A percentile compares a stretch with the other conserved stretches of the same genome.
phyloP scores from a whole-genome alignment of 2,113 vertebrate species.

The Pituophis catenifer region DNA sequence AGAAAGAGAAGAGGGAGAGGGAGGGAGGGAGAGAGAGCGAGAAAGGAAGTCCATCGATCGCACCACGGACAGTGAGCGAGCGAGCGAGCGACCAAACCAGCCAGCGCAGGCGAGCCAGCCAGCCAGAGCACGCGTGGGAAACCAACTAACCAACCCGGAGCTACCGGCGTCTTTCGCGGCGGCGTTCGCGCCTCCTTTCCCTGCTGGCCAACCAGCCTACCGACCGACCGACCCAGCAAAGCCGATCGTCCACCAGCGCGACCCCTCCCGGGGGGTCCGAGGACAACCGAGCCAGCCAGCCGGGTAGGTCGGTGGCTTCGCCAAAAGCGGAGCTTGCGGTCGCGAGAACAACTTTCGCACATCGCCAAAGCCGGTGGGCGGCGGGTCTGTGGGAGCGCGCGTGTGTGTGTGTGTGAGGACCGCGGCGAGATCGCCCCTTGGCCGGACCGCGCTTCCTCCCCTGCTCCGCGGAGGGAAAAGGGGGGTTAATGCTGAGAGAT shows the following conservation, averaged over 20 bases:
- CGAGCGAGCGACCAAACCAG: neutral
- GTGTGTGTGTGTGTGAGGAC: rapidly evolving
- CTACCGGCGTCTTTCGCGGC: neutral
- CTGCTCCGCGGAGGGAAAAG: neutral
- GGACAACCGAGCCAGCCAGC: neutral
- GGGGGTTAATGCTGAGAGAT: neutral
- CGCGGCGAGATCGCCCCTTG: neutral
- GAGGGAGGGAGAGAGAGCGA: no score
- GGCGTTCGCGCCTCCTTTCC: neutral
- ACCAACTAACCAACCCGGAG: neutral
- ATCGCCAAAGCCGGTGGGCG: neutral
- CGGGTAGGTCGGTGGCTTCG: neutral
- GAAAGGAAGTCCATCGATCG: neutral
- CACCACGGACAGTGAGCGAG: neutral
- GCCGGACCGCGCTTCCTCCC: neutral
- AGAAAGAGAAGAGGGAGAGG: no score
- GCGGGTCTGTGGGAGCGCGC: no score
- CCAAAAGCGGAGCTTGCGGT: neutral
- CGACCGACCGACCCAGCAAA: neutral
- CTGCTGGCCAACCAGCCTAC: no score
- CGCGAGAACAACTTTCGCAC: neutral
- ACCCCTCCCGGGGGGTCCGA: constrained; percentile 45
- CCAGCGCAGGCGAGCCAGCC: neutral
- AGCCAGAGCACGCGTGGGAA: neutral
- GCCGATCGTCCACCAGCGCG: neutral